Evolutionary conservation across 2,113 vertebrate species (phyloP).

Genomic region (Coptodon bakossiorum): DNA sequence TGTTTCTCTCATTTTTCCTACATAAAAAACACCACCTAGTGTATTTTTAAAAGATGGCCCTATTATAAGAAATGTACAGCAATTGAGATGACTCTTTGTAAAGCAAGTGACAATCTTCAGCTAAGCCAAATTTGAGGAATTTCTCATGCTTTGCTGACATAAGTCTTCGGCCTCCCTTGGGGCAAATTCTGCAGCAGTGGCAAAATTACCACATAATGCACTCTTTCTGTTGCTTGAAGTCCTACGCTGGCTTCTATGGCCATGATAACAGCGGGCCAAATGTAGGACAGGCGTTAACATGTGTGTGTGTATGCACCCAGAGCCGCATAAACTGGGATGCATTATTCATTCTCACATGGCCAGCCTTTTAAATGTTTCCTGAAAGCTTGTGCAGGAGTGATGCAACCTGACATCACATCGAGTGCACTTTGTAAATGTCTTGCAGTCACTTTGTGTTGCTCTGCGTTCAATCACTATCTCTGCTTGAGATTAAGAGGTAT

Average conservation of each 20-base stretch:
- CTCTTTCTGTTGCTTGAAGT: background rate
- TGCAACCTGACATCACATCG: conserved; percentile 31
- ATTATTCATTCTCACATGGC: conserved; percentile 59
- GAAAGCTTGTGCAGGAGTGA: conserved; percentile 47
- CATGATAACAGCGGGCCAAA: background rate
- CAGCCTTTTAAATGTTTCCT: conserved; percentile 55
- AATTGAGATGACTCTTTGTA: background rate
- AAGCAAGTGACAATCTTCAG: background rate
- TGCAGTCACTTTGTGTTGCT: conserved; percentile 33
- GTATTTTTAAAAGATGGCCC: background rate
- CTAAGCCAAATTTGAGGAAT: background rate
- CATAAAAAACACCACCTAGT: background rate
- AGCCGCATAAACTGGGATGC: conserved; percentile 49
- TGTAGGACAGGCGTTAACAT: conserved; percentile 37
- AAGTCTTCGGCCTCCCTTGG: background rate
- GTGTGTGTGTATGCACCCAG: background rate
- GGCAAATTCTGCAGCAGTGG: background rate
- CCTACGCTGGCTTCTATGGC: background rate
- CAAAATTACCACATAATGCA: conserved; percentile 2
- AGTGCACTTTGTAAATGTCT: conserved; percentile 22
- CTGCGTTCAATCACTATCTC: background rate
- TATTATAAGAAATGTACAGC: background rate
- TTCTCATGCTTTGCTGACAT: background rate
- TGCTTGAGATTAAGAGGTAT: background rate
- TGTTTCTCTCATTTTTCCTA: background rate